Evolutionary conservation across 2,113 vertebrate species (phyloP), one percentile per base, ranked within the genome.

Genomic region (Gymnorhina tibicen): DNA sequence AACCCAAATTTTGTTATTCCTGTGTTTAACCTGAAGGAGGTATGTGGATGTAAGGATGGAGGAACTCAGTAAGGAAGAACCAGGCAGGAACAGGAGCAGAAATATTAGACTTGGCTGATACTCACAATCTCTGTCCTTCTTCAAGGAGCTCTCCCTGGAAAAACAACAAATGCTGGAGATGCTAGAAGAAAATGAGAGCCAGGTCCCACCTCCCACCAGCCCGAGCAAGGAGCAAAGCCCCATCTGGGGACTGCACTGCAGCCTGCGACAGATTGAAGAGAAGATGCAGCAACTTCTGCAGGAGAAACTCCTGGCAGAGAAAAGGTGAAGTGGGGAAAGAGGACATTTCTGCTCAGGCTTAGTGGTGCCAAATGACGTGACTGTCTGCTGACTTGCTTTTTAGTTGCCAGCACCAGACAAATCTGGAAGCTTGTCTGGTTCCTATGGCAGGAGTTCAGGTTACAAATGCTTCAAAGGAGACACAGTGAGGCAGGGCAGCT

Each of bases 241-340:
- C 19, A 93, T 74, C 3, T 97, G 98, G 64, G 98, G 98, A 79
- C 98, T 99, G 86, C 98, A 98, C 33, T 98, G 97, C 77, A 98
- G 98, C 97, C 98, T 99, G 59, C 97, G 84, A 70, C 98, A 99
- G 97, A 99, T 99, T 5, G 99, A 99, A 93, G 99, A 99, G 91
- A 99, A 98, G 91, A 99, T 99, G 98, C 99, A 98, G 96, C 95
- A 98, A 69, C 98, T 99, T 83, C 95, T 99, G 93, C 96, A 97
- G 60, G 99, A 99, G 98, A 99, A 99, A 96, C 98, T 99, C 30
- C 97, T 98, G 89, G 99, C 99, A 4, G 99, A 99, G 26, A 98
- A 98, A 67, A 99, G 99, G 99, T 99, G 88, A 98, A 98, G 13
- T 53, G 59, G 33, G 59, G 33, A 24, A 85, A 80, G 28, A 70